Percentiles rank a stretch among this genome's conserved stretches.
Evolutionary conservation across 23 tunicate genomes (phyloP).

Genomic region (Botrylloides violaceus): DNA sequence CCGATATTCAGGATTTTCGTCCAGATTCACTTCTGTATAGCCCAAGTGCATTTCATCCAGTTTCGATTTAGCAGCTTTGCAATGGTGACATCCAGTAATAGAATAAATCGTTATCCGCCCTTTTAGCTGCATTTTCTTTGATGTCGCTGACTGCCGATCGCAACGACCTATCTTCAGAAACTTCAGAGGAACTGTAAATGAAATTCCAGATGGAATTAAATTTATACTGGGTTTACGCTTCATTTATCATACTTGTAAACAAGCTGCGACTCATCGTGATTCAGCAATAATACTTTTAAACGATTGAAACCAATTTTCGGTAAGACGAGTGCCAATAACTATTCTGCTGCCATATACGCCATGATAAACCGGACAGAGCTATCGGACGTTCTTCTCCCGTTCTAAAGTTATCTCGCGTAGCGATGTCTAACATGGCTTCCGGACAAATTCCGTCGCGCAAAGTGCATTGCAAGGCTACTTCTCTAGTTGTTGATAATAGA

Average conservation of each 20-base stretch:
- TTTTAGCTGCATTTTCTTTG: conserved; percentile 21
- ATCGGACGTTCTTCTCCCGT: too few species aligned
- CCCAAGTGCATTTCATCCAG: conserved; percentile 36
- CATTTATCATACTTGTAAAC: neutral
- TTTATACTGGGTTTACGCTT: neutral
- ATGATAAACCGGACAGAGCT: too few species aligned
- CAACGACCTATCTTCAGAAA: neutral
- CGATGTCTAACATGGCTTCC: too few species aligned
- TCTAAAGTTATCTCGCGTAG: too few species aligned
- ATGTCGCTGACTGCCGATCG: neutral
- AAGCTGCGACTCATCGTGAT: neutral
- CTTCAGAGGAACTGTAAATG: neutral
- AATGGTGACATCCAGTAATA: conserved; percentile 73
- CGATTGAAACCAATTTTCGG: neutral
- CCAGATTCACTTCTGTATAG: conserved; percentile 46
- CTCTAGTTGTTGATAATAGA: too few species aligned
- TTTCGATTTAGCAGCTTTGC: conserved; percentile 58
- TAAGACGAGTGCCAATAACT: neutral
- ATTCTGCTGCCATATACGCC: too few species aligned
- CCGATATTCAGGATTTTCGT: conserved; percentile 35
- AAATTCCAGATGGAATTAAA: neutral
- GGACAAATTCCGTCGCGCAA: too few species aligned
- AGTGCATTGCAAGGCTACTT: too few species aligned
- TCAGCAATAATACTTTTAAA: neutral
- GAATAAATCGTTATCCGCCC: conserved; percentile 59